phyloP scores from a whole-genome alignment of 2,113 vertebrate species.

The Casuarius casuarius region DNA sequence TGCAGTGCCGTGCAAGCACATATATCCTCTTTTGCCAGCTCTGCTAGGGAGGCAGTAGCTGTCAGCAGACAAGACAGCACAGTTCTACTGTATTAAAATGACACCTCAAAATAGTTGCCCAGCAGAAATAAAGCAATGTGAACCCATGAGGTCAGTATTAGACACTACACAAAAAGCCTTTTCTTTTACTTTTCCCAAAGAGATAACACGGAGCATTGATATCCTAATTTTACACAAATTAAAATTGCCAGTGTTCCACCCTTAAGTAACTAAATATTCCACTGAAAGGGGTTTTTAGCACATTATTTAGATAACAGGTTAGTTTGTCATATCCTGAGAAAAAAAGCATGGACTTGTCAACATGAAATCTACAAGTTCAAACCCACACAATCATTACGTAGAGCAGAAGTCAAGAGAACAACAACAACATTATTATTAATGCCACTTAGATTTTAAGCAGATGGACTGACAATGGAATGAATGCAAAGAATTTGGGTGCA shows the following conservation, averaged over 20 bases:
- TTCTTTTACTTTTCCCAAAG: not conserved
- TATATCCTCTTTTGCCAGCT: not conserved
- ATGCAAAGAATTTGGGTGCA: not conserved
- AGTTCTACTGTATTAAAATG: not conserved
- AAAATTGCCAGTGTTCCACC: not conserved
- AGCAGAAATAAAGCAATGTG: not conserved
- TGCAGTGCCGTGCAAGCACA: not conserved
- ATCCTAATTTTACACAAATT: not conserved
- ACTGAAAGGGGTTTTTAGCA: not conserved
- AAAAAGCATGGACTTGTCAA: not conserved
- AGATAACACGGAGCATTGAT: not conserved
- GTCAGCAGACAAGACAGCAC: not conserved
- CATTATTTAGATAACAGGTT: not conserved
- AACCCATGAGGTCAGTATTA: not conserved
- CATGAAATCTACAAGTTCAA: not conserved
- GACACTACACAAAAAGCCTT: not conserved
- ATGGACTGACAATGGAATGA: not conserved
- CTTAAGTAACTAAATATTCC: not conserved
- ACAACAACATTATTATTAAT: not conserved
- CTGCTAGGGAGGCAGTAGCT: not conserved
- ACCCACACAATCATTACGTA: not conserved
- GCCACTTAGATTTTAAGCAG: not conserved
- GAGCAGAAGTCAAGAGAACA: not conserved
- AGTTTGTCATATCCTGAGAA: not conserved
- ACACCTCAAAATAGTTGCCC: not conserved